Percentiles rank a stretch among this genome's conserved stretches.
Conservation (phyloP, 2,113 vertebrate species). For the Dasyornis broadbenti region DNA sequence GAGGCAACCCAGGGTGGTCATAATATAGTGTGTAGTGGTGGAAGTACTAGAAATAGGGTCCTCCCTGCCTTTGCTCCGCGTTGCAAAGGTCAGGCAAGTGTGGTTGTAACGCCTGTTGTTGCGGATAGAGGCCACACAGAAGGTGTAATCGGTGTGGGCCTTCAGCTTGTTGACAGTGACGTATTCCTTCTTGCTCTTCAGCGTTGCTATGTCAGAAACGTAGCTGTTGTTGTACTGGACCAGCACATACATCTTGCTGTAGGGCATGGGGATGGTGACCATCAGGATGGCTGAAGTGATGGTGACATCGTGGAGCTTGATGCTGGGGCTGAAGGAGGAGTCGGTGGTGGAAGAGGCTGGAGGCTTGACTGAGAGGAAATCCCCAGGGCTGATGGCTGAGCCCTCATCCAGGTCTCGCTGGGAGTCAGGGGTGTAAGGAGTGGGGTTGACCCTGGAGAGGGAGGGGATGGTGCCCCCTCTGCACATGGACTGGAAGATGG, state of each 20-base stretch:
- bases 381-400: slow-evolving; percentile 86
- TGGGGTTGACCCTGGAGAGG: slow-evolving; percentile 79
- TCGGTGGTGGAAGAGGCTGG: slow-evolving; percentile 83
- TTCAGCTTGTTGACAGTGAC: slow-evolving; percentile 84
- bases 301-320: slow-evolving; percentile 86
- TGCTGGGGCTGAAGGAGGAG: slow-evolving; percentile 80
- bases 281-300: slow-evolving; percentile 83
- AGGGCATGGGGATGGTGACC: slow-evolving; percentile 91
- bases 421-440: slow-evolving; percentile 78
- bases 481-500: slow-evolving; percentile 86
- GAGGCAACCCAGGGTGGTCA: slow-evolving; percentile 96
- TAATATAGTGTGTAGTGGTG: slow-evolving; percentile 96
- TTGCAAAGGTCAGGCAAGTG: slow-evolving; percentile 91
- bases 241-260: slow-evolving; percentile 95
- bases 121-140: slow-evolving; percentile 89
- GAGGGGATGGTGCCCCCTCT: slow-evolving; percentile 83
- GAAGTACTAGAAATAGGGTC: slow-evolving; percentile 82
- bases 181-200: slow-evolving; percentile 87
- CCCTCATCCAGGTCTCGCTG: slow-evolving; percentile 80
- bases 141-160: slow-evolving; percentile 91
- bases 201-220: slow-evolving; percentile 83
- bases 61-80: slow-evolving; percentile 76
- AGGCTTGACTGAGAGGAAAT: slow-evolving; percentile 82
- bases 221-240: slow-evolving; percentile 91
- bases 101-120: slow-evolving; percentile 94